These are phyloP conservation scores for Chesias legatella DNA, from an alignment of 2,888 invertebrate genomes.

Conservation along the genomic window DNA sequence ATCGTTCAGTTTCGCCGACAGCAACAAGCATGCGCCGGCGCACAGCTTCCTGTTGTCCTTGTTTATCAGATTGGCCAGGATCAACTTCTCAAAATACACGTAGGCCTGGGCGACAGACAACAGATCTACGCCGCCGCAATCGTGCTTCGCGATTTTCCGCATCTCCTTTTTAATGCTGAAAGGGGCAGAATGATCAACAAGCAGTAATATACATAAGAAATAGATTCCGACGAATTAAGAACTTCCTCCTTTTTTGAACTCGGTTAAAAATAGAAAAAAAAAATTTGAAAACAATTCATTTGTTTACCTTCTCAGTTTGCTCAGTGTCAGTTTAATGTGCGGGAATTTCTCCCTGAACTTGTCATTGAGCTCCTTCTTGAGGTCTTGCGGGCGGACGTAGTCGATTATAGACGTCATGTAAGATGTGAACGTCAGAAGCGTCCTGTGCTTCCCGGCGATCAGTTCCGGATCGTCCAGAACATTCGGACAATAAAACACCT, in stretches of 20 bases:
- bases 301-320: constrained; percentile 94
- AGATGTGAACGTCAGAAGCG: constrained; percentile 91
- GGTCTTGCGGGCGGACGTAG: constrained; percentile 96
- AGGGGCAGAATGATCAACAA: no score
- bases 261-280: no score
- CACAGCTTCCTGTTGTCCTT: constrained; percentile 97
- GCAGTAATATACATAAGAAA: no score
- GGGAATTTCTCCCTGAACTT: constrained; percentile 98
- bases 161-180: constrained; percentile 96
- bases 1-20: constrained; percentile 98
- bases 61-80: constrained; percentile 93
- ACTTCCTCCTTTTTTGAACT: no score
- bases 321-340: constrained; percentile 94
- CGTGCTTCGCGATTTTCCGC: constrained; percentile 93
- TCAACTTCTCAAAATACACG: constrained; percentile 98
- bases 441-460: constrained; percentile 93
- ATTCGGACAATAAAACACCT: constrained; percentile 89
- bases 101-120: constrained; percentile 97
- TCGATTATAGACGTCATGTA: constrained; percentile 98
- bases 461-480: constrained; percentile 95
- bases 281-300: constrained; percentile 7
- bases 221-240: no score
- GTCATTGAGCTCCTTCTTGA: constrained; percentile 98
- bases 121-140: constrained; percentile 89
- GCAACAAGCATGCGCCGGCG: constrained; percentile 95